Evolutionary conservation across 2,888 invertebrate genomes (phyloP), one percentile per base, ranked within the genome.

Genomic region (Heliconius ismenius): DNA sequence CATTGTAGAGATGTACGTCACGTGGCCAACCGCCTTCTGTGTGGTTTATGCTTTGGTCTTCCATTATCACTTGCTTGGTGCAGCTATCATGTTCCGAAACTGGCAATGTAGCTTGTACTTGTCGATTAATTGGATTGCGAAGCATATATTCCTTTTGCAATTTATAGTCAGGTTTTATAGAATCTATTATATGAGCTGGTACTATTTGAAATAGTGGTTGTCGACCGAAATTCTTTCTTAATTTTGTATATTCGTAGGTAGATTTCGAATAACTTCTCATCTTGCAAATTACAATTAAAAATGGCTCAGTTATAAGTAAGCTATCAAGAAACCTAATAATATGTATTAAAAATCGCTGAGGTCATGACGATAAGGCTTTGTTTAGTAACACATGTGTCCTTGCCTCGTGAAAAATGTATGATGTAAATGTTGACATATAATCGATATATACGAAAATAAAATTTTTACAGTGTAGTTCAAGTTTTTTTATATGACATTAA

Each of bases 21-120:
- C 96, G 96, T 2, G 98, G 97, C 98, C 98, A 98, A 26, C 97
- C 98, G 78, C 98, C 98, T 89, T 98, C 98, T 21, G 92, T 93
- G 87, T 98, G 98, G 82, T 95, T 95, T 86, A 97, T 95, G 15
- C 96, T 96, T 79, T 94, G 93, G n/a, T 92, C 91, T 76, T 91
- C 93, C 83, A 94, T 95, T 82, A 94, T 95, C 79, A 95, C 93
- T 81, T 94, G 95, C 77, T 88, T 86, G 75, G 97, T 97, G 85
- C 97, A 97, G 39, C 95, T 92, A 83, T 95, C 93, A 80, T 95
- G 93, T 81, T 88, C 87, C 54, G 95, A 91, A 84, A 91, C 92
- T 54, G 89, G 86, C 79, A 90, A 87, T 60, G 91, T 90, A 67
- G 92, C 94, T 83, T 95, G 95, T 49, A 93, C 91, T 74, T 87